These are phyloP conservation scores for Lycaon pictus DNA, from an alignment of 2,113 vertebrate genomes.

Conservation along the genomic window DNA sequence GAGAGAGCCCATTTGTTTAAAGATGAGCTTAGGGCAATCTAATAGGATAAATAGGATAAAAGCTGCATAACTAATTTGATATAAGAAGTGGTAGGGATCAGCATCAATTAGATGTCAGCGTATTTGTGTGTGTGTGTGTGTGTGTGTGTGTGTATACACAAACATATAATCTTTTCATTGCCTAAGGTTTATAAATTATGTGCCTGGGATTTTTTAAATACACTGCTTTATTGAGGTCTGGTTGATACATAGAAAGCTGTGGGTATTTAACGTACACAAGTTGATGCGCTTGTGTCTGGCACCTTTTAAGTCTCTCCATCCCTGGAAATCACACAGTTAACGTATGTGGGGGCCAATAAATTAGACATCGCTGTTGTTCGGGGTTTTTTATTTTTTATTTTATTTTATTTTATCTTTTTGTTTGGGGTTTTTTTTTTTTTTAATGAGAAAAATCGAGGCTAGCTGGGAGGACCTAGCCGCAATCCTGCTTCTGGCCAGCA, in stretches of 20 bases:
- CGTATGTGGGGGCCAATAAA: background rate
- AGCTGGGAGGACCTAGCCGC: accelerated
- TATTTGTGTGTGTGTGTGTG: background rate
- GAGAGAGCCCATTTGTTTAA: background rate
- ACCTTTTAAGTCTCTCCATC: background rate
- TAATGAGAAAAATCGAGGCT: background rate
- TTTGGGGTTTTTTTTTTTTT: background rate
- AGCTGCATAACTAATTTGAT: background rate
- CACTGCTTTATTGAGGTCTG: background rate
- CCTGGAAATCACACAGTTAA: slow-evolving; percentile 10
- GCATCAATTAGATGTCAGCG: background rate
- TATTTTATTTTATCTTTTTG: background rate
- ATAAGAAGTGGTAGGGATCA: background rate
- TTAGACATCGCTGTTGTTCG: background rate
- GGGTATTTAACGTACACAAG: background rate
- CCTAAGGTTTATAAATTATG: background rate
- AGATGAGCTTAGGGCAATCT: background rate
- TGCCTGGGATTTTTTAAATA: background rate
- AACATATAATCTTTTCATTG: background rate
- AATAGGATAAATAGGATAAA: background rate
- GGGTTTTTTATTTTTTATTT: too few species aligned
- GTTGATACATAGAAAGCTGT: background rate
- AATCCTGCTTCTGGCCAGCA: background rate
- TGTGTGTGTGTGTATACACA: background rate
- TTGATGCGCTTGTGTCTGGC: background rate